Base-by-base conservation (phyloP, 1,140 invertebrate genomes). In the Lordiphosa stackelbergi region DNA sequence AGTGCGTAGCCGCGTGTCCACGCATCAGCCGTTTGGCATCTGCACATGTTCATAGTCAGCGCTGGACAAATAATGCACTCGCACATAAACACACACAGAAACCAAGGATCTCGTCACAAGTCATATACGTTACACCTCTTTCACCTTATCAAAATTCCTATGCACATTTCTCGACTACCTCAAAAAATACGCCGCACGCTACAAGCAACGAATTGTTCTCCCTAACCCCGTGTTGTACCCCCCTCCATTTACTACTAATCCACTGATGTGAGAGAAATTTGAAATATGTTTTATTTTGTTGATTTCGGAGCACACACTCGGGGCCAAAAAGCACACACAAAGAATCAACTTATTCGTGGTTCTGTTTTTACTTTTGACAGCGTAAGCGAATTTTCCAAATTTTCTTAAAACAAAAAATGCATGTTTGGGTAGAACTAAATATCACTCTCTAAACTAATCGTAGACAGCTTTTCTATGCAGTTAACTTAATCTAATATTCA, bases 41-140 rank as follows among this genome's bases (percentile, higher is more conserved):
- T 87, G 85, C 77, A 86, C 85, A 87, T 87, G 85, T 86, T 87
- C 85, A 87, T 87, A 87, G 85, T 85, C 70, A 84, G 79, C 60
- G 79, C 42, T 66, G 78, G 78, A 71, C 6, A 43, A 28, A 9
- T n/a, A 34, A 37, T 3, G 6, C 28, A n/a, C 11, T 36, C 9
- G 60, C 43, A 24, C 13, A 4, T n/a, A 19, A 5, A 13, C 24
- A 41, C 45, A 37, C 34, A 47, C 11, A 19, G n/a, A 62, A 43
- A 24, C 2, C 13, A 41, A 53, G 75, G 75, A 79, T 71, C 71
- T 69, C 78, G 68, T 54, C 66, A 31, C 28, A 31, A 31, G 28
- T 31, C 28, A 31, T 8, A 31, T 31, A 31, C 28, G 28, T 31
- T 31, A 31, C 28, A 31, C 28, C 55, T 54, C 51, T 49, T 46